Conservation (phyloP, 2,113 vertebrate genomes). For the Lanius collurio region DNA sequence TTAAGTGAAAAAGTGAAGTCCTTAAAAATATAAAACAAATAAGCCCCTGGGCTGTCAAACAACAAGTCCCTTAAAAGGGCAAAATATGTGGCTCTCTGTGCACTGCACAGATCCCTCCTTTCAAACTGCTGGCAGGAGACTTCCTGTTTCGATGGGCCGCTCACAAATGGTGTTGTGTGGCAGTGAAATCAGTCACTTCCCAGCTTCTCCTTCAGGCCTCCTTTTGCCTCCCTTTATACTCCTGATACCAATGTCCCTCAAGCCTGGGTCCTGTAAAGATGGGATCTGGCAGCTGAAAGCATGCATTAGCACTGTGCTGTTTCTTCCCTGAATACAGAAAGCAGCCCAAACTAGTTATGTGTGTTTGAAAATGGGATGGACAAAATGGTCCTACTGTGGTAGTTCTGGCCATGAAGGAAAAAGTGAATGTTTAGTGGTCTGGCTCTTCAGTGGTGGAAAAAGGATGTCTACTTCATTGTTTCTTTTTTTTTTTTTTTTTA, state of each 20-base stretch:
- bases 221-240: background rate
- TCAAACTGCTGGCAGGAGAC: conserved; percentile 42
- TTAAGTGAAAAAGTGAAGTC: conserved; percentile 46
- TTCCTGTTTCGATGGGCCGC: conserved; percentile 55
- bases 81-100: conserved; percentile 35
- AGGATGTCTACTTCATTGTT: background rate
- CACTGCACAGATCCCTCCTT: conserved; percentile 47
- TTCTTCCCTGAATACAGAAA: background rate
- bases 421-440: background rate
- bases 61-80: conserved; percentile 65
- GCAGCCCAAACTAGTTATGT: background rate
- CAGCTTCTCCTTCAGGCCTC: background rate
- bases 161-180: conserved; percentile 32
- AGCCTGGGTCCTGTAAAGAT: background rate
- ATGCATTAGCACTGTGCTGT: background rate
- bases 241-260: background rate
- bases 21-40: conserved; percentile 48
- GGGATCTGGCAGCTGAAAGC: background rate
- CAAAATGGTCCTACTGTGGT: background rate
- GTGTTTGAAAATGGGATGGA: background rate
- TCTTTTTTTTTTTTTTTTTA: background rate
- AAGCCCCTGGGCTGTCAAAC: conserved; percentile 46
- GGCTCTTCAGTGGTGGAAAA: background rate
- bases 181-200: conserved; percentile 4
- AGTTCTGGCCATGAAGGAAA: background rate